phyloP scores from a whole-genome alignment of 37 sponge, comb jelly and placozoan genomes.

The Halisarca cf. caerulea region DNA sequence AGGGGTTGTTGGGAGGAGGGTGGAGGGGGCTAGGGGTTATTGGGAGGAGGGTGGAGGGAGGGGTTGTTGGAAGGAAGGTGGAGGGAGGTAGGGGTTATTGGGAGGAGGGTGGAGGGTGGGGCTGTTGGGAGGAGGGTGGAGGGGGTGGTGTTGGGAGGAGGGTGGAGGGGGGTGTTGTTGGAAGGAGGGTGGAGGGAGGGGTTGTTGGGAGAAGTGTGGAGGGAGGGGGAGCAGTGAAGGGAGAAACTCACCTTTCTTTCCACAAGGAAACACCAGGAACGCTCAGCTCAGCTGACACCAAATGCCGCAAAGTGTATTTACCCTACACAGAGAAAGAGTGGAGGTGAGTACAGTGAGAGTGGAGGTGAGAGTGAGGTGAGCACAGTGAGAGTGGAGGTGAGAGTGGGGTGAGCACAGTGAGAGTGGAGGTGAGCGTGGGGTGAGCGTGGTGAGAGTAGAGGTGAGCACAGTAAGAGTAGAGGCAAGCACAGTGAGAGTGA shows the following conservation, averaged over 20 bases:
- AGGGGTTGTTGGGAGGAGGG: neutral
- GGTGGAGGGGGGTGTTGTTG: too few relatives aligned
- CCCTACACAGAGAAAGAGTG: conserved; percentile 28
- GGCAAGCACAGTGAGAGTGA: neutral
- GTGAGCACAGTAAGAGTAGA: too few relatives aligned
- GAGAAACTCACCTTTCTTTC: conserved; percentile 42
- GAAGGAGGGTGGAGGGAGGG: neutral
- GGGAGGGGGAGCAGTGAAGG: neutral
- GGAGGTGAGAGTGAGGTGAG: too few relatives aligned
- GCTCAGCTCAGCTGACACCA: conserved; percentile 33
- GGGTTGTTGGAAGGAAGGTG: neutral
- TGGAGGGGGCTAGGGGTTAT: too few relatives aligned
- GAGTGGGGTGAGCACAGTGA: too few relatives aligned
- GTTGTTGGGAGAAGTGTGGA: neutral
- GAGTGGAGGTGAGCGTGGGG: too few relatives aligned
- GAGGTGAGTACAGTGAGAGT: too few relatives aligned
- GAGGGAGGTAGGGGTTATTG: neutral
- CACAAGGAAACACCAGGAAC: conserved; percentile 50
- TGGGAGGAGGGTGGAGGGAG: too few relatives aligned
- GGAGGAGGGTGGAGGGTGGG: neutral
- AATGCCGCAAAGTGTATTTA: conserved; percentile 41
- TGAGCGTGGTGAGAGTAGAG: too few relatives aligned
- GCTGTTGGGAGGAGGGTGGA: neutral
- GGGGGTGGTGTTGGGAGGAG: neutral
- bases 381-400: neutral